phyloP scores from a whole-genome alignment of 2,797 vertebrate genomes.

The Garrulus glandarius region DNA sequence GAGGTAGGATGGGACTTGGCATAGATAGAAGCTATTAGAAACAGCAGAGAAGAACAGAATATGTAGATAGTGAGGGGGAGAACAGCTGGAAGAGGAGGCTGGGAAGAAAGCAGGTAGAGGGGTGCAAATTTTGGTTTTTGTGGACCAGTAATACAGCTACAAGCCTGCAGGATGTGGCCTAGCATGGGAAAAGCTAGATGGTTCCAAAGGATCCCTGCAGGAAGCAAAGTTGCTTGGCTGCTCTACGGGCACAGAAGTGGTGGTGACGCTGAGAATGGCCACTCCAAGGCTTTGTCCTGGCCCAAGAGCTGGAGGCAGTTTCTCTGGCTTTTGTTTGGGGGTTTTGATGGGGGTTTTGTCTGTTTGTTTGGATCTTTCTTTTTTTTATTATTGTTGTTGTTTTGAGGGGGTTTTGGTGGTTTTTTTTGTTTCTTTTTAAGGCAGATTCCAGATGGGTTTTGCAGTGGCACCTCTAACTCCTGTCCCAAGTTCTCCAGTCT shows the following conservation, averaged over 20 bases:
- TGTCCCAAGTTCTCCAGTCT: neutral
- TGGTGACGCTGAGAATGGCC: neutral
- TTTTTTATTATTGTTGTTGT: neutral
- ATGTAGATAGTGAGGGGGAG: neutral
- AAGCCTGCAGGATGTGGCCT: neutral
- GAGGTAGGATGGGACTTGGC: neutral
- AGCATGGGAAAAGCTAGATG: neutral
- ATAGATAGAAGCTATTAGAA: neutral
- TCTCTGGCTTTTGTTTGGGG: neutral
- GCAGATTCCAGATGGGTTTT: neutral
- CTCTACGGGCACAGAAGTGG: neutral
- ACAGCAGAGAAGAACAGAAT: neutral
- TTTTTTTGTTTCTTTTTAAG: neutral
- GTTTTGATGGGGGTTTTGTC: neutral
- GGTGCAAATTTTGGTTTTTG: neutral
- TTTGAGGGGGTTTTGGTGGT: rapidly evolving
- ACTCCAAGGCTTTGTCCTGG: neutral
- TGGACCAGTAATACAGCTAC: neutral
- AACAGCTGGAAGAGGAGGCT: neutral
- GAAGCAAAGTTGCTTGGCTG: neutral
- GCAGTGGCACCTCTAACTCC: neutral
- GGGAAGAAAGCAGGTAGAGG: neutral
- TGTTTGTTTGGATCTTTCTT: neutral
- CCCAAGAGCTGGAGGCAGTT: neutral
- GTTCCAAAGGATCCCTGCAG: neutral